Conservation (phyloP, 53 echinoderm and acorn worm species). For the Antedon mediterranea region DNA sequence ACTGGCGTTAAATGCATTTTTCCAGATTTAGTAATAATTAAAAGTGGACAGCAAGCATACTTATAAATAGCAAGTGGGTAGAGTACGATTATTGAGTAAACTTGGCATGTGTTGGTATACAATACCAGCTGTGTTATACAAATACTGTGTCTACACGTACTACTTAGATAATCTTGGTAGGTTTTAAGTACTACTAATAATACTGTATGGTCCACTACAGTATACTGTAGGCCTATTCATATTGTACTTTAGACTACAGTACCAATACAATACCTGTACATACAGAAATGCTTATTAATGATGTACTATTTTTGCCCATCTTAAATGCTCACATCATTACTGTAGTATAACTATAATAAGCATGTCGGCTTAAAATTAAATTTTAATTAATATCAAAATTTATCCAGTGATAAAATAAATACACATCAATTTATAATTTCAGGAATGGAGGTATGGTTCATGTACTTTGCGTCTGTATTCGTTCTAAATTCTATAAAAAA, state of each 20-base stretch:
- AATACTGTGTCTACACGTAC: background rate
- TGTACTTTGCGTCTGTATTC: too few species aligned
- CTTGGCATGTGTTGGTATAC: background rate
- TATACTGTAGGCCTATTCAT: too few species aligned
- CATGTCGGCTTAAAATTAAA: too few species aligned
- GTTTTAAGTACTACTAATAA: background rate
- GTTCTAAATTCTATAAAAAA: too few species aligned
- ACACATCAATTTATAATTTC: too few species aligned
- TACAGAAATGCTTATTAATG: background rate
- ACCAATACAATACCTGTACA: too few species aligned
- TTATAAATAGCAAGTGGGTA: background rate
- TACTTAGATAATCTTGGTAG: background rate
- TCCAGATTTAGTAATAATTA: background rate
- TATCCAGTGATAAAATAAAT: too few species aligned
- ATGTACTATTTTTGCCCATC: background rate
- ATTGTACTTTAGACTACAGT: slow-evolving; percentile 1
- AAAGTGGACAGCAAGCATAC: background rate
- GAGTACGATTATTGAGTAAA: background rate
- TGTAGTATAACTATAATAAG: too few species aligned
- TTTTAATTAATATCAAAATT: too few species aligned
- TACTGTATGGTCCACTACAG: background rate
- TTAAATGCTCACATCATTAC: too few species aligned
- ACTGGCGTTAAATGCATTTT: background rate
- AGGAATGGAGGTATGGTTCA: too few species aligned
- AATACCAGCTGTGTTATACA: background rate